Evolutionary conservation across 2,888 invertebrate species (phyloP).

Genomic region (Portevinia maculata): DNA sequence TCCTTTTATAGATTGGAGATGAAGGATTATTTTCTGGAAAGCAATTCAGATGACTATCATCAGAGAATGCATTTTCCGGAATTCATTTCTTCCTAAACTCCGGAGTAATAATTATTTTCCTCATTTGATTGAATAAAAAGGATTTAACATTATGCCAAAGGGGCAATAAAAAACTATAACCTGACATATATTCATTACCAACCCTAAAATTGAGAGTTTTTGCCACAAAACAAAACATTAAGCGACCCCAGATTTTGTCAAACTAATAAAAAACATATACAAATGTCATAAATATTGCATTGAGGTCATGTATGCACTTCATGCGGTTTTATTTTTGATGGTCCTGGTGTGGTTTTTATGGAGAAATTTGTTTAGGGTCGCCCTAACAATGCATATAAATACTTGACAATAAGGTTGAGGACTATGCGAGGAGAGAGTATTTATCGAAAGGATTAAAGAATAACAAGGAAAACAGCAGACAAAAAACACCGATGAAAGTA

Average conservation of each 20-base stretch:
- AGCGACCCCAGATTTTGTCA: constrained; percentile 52
- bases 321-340: constrained; percentile 10
- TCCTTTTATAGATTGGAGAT: neutral
- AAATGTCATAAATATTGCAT: constrained; percentile 70
- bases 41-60: constrained; percentile 12
- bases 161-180: constrained; percentile 26
- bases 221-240: constrained; percentile 19
- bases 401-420: constrained; percentile 65
- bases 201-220: constrained; percentile 55
- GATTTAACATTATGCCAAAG: constrained; percentile 19
- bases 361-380: constrained; percentile 65
- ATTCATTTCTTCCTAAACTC: neutral
- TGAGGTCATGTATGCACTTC: constrained; percentile 68
- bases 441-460: constrained; percentile 53
- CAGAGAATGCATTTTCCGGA: neutral
- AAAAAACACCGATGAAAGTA: constrained; percentile 7
- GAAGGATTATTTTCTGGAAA: neutral
- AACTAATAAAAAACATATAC: constrained; percentile 50
- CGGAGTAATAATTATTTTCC: constrained; percentile 1
- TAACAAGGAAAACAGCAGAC: neutral
- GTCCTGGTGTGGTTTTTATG: constrained; percentile 11
- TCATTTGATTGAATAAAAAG: constrained; percentile 16
- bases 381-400: constrained; percentile 41
- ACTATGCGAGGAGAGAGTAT: constrained; percentile 12
- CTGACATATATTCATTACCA: constrained; percentile 50